phyloP scores from a whole-genome alignment of 2,888 invertebrate genomes.

The Meliscaeva auricollis region DNA sequence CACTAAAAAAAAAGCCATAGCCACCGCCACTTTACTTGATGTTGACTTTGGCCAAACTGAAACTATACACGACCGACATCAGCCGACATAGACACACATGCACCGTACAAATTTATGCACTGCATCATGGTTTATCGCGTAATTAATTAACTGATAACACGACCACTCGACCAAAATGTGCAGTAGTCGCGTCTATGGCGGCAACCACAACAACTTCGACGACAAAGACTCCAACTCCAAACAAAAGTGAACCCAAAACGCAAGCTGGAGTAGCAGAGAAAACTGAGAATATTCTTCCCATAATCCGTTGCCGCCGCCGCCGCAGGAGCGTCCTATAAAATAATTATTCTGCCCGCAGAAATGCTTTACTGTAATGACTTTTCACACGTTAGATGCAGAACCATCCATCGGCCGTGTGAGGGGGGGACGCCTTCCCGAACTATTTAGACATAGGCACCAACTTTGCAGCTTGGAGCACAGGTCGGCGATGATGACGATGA shows the following conservation, averaged over 20 bases:
- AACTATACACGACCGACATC: neutral
- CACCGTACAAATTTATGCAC: constrained; percentile 75
- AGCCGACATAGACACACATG: constrained; percentile 32
- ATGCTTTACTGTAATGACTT: constrained; percentile 74
- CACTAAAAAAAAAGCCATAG: constrained; percentile 60
- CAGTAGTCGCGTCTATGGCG: constrained; percentile 50
- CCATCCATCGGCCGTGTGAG: neutral
- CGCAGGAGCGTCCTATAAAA: constrained; percentile 58
- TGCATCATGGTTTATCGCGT: constrained; percentile 77
- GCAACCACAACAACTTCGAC: constrained; percentile 34
- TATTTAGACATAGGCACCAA: constrained; percentile 21
- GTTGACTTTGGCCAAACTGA: constrained; percentile 56
- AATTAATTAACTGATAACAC: constrained; percentile 78
- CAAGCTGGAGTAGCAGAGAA: constrained; percentile 20
- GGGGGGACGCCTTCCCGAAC: constrained; percentile 3
- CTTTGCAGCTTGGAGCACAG: constrained; percentile 8
- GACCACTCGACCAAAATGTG: constrained; percentile 71
- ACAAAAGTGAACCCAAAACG: constrained; percentile 42
- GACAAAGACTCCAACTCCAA: constrained; percentile 33
- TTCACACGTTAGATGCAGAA: constrained; percentile 66
- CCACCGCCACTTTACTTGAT: constrained; percentile 64
- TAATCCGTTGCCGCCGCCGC: constrained; percentile 6
- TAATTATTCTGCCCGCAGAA: constrained; percentile 74
- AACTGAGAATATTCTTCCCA: constrained; percentile 45
- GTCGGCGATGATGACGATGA: constrained; percentile 1